Conservation (phyloP, 2,888 invertebrate genomes). For the Dromius quadrimaculatus region DNA sequence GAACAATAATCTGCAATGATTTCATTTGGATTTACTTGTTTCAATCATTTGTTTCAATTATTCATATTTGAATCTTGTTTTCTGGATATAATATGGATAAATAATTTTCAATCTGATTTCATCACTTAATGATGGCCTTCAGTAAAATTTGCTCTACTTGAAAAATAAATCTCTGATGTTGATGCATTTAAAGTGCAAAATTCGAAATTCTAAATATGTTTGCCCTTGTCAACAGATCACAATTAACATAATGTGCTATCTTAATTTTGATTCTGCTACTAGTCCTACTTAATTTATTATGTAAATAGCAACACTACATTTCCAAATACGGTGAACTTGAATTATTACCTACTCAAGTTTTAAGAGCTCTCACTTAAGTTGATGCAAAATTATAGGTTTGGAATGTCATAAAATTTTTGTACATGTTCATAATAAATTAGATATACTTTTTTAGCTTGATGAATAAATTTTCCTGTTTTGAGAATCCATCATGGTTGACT, state of each 20-base stretch:
- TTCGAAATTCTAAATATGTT: constrained; percentile 8
- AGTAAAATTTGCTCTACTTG: no score
- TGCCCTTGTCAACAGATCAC: constrained; percentile 18
- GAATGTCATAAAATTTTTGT: background rate
- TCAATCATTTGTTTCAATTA: no score
- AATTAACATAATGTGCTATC: constrained; percentile 15
- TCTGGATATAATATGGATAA: no score
- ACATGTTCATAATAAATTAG: background rate
- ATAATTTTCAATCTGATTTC: no score
- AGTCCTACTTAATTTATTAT: constrained; percentile 18
- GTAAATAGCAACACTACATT: constrained; percentile 17
- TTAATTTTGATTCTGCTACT: constrained; percentile 4
- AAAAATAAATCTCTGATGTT: no score
- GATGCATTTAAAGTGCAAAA: no score
- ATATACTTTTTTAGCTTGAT: background rate
- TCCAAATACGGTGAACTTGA: constrained; percentile 9
- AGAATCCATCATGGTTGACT: no score
- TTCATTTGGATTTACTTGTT: no score
- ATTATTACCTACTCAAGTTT: background rate
- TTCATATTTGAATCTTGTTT: no score
- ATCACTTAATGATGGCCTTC: no score
- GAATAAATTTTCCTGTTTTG: background rate
- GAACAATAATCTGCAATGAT: no score
- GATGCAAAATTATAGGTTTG: constrained; percentile 3
- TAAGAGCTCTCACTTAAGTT: background rate